Base-by-base conservation (phyloP, 1,140 invertebrate species). In the Danaus melanippus region DNA sequence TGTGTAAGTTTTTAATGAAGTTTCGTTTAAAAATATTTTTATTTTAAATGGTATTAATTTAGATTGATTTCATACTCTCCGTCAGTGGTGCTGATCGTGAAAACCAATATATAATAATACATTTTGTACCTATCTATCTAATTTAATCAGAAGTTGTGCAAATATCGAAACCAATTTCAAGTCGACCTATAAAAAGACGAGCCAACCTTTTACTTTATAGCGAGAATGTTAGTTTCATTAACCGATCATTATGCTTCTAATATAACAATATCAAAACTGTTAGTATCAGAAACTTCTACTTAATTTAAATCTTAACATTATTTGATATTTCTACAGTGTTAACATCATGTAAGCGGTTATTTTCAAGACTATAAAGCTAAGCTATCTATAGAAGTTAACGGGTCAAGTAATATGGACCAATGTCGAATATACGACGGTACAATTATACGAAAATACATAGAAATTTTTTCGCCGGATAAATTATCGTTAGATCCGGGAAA, bases 391-490 rank as follows among this genome's bases (percentile, higher is more conserved):
- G 51, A 74, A 53, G 58, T 60, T 54, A 61, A 74, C 69, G 77
- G 63, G 61, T 79, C 69, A 72, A 71, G 57, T 65, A 71, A 75
- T 46, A 74, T 77, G 80, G 80, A 81, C 79, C 59, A 63, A 56
- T 74, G 73, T 79, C 78, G 66, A 67, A 69, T 70, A 66, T 60
- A 62, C 76, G 74, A 79, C 79, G 59, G 64, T 59, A 71, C 61
- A 79, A 71, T 84, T 77, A 76, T 84, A 84, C 80, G 78, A 81
- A 84, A 84, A 84, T 81, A 81, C 69, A 76, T 79, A 70, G 71
- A 71, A 74, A 72, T 64, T 49, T 52, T 55, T 64, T 15, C 50
- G 51, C 58, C 21, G 21, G 21, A 32, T 32, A 32, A 5, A 7
- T 32, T 32, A 32, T 32, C 2, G 4, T 32, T 32, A 32, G 21